These are phyloP conservation scores for Naso thynnoides DNA, from an alignment of 2,797 vertebrate genomes.

Conservation along the genomic window DNA sequence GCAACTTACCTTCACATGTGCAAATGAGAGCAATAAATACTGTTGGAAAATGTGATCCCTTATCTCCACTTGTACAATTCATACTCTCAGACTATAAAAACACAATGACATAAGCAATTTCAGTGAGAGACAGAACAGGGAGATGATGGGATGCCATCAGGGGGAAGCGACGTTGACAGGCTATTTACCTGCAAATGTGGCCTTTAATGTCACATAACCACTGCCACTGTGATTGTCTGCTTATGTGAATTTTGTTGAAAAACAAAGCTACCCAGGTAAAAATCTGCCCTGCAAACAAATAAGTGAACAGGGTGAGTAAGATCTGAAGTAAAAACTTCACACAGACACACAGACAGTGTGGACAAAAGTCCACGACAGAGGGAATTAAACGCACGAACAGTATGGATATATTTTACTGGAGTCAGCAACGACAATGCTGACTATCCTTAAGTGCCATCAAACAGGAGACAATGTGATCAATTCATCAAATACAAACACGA, in stretches of 20 bases:
- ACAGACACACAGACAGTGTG: neutral
- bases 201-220: neutral
- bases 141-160: neutral
- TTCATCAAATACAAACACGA: no score
- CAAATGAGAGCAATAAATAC: neutral
- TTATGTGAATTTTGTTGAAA: neutral
- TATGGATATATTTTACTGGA: no score
- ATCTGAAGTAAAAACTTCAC: neutral
- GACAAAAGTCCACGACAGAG: no score
- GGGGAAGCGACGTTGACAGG: neutral
- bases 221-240: neutral
- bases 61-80: neutral
- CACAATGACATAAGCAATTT: neutral
- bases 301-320: neutral
- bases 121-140: neutral
- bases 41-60: neutral
- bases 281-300: neutral
- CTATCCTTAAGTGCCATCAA: no score
- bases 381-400: no score
- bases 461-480: no score
- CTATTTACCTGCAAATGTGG: neutral
- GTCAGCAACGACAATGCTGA: no score
- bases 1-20: neutral
- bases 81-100: neutral
- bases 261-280: neutral